Evolutionary conservation across 1,140 invertebrate species (phyloP).

Genomic region (Hermetia illucens): DNA sequence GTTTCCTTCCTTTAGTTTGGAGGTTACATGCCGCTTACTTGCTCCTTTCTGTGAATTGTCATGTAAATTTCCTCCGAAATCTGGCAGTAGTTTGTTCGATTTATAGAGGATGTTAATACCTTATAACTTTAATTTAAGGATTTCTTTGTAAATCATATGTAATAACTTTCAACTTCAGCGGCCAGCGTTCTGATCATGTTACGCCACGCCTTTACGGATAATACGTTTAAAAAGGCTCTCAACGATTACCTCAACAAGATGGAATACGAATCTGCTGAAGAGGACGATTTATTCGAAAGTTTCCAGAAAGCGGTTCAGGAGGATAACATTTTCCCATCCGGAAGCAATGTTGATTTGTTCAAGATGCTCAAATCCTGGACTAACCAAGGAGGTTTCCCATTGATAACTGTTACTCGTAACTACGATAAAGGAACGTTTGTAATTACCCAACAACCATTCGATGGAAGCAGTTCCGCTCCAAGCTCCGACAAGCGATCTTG

Average conservation of each 20-base stretch:
- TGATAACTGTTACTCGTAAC: conserved; percentile 34
- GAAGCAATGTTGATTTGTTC: conserved; percentile 28
- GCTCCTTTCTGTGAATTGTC: too few species aligned
- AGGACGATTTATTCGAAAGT: conserved; percentile 47
- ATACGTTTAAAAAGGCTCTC: conserved; percentile 68
- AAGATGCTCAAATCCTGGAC: conserved; percentile 37
- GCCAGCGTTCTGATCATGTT: conserved; percentile 76
- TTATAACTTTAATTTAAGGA: too few species aligned
- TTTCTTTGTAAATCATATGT: too few species aligned
- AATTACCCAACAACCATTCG: conserved; percentile 36
- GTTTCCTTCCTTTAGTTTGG: too few species aligned
- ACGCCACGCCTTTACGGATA: conserved; percentile 70
- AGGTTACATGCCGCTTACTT: too few species aligned
- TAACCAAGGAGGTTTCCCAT: conserved; percentile 34
- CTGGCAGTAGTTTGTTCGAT: too few species aligned
- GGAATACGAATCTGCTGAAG: conserved; percentile 36
- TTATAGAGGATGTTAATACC: too few species aligned
- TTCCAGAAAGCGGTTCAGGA: conserved; percentile 36
- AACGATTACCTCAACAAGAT: conserved; percentile 56
- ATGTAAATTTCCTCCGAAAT: too few species aligned
- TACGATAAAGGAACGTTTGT: conserved; percentile 32
- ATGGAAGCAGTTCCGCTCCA: too few species aligned
- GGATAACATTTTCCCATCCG: conserved; percentile 8
- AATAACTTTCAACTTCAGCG: conserved; percentile 25
- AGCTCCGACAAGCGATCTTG: conserved; percentile 26